Conservation (phyloP, 2,888 invertebrate species). For the Alitta virens region DNA sequence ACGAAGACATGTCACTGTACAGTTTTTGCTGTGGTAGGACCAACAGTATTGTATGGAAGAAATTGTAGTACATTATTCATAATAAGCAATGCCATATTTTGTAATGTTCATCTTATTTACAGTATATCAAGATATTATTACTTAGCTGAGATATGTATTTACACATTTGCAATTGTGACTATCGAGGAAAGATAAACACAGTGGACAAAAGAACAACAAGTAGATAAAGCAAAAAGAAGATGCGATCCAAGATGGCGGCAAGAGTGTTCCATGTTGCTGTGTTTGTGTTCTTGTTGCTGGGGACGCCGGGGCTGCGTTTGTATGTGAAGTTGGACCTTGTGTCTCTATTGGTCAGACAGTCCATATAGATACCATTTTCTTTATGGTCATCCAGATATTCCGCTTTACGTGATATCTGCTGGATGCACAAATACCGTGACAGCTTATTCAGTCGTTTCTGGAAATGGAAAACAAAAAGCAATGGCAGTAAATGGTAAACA, state of each 20-base stretch:
- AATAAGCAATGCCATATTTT: no score
- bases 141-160: no score
- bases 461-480: neutral
- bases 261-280: slow-evolving; percentile 7
- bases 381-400: neutral
- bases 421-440: neutral
- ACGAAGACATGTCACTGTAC: no score
- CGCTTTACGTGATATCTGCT: neutral
- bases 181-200: slow-evolving; percentile 14
- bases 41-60: no score
- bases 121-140: no score
- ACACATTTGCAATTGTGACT: no score
- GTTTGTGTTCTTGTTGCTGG: neutral
- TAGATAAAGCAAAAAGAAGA: slow-evolving; percentile 17
- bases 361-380: neutral
- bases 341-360: neutral
- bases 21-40: no score
- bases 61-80: no score
- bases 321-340: neutral
- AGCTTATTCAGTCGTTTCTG: neutral
- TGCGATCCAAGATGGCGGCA: slow-evolving; percentile 17
- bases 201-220: slow-evolving; percentile 10
- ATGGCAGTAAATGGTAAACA: no score
- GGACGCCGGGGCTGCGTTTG: neutral
- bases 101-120: no score